These are phyloP conservation scores for Orientallactaga bullata DNA, from an alignment of 2,113 vertebrate species.

Conservation along the genomic window DNA sequence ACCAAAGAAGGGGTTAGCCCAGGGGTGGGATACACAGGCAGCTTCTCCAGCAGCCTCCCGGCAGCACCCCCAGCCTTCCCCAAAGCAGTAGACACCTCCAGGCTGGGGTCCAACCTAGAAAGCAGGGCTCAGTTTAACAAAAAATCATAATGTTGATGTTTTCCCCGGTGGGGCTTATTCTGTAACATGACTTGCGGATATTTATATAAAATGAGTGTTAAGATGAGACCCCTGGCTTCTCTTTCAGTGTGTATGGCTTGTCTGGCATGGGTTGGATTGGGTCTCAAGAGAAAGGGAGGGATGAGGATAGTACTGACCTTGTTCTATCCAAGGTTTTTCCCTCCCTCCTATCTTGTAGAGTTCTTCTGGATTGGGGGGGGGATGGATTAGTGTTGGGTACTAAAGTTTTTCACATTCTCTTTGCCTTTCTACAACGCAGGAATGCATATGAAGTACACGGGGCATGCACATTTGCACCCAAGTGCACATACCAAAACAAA, in stretches of 20 bases:
- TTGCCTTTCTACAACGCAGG: background rate
- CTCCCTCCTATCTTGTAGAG: background rate
- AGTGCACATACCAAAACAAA: no score
- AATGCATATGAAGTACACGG: background rate
- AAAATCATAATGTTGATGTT: slow-evolving; percentile 78
- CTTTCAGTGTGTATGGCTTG: slow-evolving; percentile 68
- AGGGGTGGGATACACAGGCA: slow-evolving; percentile 73
- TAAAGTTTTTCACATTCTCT: background rate
- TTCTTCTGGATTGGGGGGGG: background rate
- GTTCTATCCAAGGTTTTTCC: background rate
- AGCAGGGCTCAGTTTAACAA: slow-evolving; percentile 79
- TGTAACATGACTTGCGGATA: slow-evolving; percentile 84
- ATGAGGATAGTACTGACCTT: background rate
- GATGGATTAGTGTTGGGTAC: background rate
- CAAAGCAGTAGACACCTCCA: slow-evolving; percentile 79
- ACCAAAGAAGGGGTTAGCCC: slow-evolving; percentile 82
- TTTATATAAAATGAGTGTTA: slow-evolving; percentile 85
- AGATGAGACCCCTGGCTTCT: slow-evolving; percentile 77
- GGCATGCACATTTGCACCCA: background rate
- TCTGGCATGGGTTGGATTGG: background rate
- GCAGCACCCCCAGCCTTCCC: slow-evolving; percentile 76
- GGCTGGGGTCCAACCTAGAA: slow-evolving; percentile 72
- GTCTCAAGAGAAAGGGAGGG: background rate
- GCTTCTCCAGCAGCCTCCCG: slow-evolving; percentile 66
- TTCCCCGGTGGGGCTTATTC: slow-evolving; percentile 78